These are phyloP conservation scores for Limanda limanda DNA, from an alignment of 2,113 vertebrate species.

Conservation along the genomic window DNA sequence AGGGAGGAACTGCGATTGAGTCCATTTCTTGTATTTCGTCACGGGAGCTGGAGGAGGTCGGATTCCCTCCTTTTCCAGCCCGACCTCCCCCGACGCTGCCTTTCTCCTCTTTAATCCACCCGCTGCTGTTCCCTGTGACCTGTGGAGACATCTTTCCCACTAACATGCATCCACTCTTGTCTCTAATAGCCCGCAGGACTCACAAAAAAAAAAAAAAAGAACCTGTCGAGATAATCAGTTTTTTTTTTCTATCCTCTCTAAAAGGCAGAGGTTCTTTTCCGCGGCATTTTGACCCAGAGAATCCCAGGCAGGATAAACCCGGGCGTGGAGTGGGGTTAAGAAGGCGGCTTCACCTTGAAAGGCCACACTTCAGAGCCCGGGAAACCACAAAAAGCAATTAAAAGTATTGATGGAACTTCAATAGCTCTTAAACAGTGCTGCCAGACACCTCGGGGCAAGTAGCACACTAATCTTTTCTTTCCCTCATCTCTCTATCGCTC, in stretches of 20 bases:
- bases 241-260: conserved; percentile 17
- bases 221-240: conserved; percentile 53
- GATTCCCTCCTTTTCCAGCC: too few species aligned
- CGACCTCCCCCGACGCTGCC: not conserved
- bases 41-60: not conserved
- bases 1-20: conserved; percentile 10
- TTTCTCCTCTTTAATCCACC: conserved; percentile 36
- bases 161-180: conserved; percentile 47
- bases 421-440: conserved; percentile 78
- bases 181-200: conserved; percentile 34
- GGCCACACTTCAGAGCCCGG: conserved; percentile 65
- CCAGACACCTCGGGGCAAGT: conserved; percentile 72
- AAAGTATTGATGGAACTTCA: conserved; percentile 82
- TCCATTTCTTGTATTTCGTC: conserved; percentile 19
- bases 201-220: conserved; percentile 49
- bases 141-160: conserved; percentile 33
- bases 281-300: conserved; percentile 62
- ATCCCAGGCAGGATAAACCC: conserved; percentile 63
- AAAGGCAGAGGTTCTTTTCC: conserved; percentile 44
- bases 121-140: conserved; percentile 30
- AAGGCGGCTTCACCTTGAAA: conserved; percentile 74
- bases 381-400: conserved; percentile 81
- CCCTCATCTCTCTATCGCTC: conserved; percentile 24
- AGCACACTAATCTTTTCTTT: conserved; percentile 58
- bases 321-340: conserved; percentile 58